These are phyloP conservation scores for Stenodera caucasica DNA, from an alignment of 2,888 invertebrate species.

Conservation along the genomic window DNA sequence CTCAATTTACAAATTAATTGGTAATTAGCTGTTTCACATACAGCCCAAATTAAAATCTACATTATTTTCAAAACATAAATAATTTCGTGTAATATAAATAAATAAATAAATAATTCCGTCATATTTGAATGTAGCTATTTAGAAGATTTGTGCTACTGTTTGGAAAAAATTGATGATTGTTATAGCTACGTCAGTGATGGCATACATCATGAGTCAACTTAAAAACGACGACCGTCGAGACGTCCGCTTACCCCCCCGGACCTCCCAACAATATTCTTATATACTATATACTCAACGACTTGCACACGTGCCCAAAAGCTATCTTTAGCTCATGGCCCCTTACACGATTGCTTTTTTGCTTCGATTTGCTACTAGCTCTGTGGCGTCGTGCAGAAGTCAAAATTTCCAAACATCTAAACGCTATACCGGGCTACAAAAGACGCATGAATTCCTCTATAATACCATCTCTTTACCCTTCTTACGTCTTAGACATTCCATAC, in stretches of 20 bases:
- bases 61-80: too few species aligned
- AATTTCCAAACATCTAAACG: slow-evolving; percentile 22
- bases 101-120: too few species aligned
- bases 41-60: too few species aligned
- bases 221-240: slow-evolving; percentile 35
- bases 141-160: not conserved
- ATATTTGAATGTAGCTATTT: too few species aligned
- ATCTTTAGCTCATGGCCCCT: slow-evolving; percentile 56
- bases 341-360: slow-evolving; percentile 46
- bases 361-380: slow-evolving; percentile 29
- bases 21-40: too few species aligned
- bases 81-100: too few species aligned
- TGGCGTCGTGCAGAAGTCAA: slow-evolving; percentile 28
- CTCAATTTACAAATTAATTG: too few species aligned
- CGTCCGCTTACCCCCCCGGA: slow-evolving; percentile 36
- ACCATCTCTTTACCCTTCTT: not conserved
- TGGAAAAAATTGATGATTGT: not conserved
- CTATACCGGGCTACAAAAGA: slow-evolving; percentile 1
- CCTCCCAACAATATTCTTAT: slow-evolving; percentile 15
- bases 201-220: slow-evolving; percentile 34
- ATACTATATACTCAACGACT: slow-evolving; percentile 27
- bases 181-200: slow-evolving; percentile 2
- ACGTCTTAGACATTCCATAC: not conserved
- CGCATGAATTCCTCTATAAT: slow-evolving; percentile 1
- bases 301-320: slow-evolving; percentile 56